Evolutionary conservation across 92 coral and sea anemone genomes (phyloP).

Genomic region (Parazoanthus atlanticus): DNA sequence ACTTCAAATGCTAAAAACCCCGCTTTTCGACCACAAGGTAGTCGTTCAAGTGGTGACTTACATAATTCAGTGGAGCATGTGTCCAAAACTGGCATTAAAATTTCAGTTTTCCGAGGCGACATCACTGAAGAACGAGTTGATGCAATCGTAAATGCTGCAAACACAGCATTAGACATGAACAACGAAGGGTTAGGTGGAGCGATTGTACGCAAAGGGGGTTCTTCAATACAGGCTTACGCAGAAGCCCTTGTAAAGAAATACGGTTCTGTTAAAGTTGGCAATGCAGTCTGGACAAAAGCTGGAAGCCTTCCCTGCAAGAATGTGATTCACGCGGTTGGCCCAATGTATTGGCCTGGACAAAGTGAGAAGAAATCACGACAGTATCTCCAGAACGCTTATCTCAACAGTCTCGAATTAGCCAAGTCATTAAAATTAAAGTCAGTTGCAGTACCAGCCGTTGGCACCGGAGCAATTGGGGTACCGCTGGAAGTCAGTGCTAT

Average conservation of each 20-base stretch:
- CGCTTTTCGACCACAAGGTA: neutral
- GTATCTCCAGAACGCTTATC: conserved; percentile 6
- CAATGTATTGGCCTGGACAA: conserved; percentile 20
- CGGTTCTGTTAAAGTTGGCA: neutral
- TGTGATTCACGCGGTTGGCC: conserved; percentile 56
- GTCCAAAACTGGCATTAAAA: conserved; percentile 7
- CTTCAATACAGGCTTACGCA: conserved; percentile 59
- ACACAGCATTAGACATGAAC: conserved; percentile 44
- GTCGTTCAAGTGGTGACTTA: neutral
- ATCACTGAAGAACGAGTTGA: conserved; percentile 69
- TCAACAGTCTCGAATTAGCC: conserved; percentile 22
- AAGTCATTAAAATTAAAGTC: neutral
- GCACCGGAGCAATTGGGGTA: conserved; percentile 33
- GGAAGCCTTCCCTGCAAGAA: conserved; percentile 42
- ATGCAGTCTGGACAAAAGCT: conserved; percentile 26
- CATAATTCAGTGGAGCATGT: too few relatives aligned
- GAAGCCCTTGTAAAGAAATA: conserved; percentile 8
- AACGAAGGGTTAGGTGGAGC: conserved; percentile 54
- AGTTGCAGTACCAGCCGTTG: conserved; percentile 54
- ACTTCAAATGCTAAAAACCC: neutral
- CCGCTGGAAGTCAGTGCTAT: conserved; percentile 44
- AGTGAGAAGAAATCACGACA: neutral
- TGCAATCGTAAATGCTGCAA: conserved; percentile 82
- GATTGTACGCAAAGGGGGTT: conserved; percentile 69
- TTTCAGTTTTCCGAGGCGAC: conserved; percentile 66